phyloP scores from a whole-genome alignment of 2,888 invertebrate genomes.

The Drosophila aldrichi region DNA sequence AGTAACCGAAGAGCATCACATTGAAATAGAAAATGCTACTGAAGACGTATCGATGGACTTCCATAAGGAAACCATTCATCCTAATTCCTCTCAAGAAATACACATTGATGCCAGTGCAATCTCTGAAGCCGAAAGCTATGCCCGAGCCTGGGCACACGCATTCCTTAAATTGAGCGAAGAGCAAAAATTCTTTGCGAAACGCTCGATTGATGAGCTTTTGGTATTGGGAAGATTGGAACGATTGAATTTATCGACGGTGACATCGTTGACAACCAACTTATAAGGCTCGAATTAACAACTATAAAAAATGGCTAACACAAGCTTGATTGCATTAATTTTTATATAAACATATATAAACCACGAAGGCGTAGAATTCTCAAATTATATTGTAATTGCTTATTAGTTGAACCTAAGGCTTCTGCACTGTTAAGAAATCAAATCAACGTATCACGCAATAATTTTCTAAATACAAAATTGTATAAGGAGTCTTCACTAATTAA shows the following conservation, averaged over 20 bases:
- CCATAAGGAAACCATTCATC: slow-evolving; percentile 29
- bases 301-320: neutral
- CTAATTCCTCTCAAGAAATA: slow-evolving; percentile 18
- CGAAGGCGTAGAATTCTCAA: neutral
- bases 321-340: neutral
- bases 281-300: slow-evolving; percentile 29
- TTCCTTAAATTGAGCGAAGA: slow-evolving; percentile 69
- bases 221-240: slow-evolving; percentile 63
- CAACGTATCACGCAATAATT: too few species aligned
- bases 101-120: slow-evolving; percentile 58
- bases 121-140: slow-evolving; percentile 68
- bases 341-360: neutral
- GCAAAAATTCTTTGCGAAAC: slow-evolving; percentile 71
- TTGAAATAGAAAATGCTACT: slow-evolving; percentile 46
- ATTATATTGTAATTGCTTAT: neutral
- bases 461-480: neutral
- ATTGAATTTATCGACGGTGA: slow-evolving; percentile 65
- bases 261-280: slow-evolving; percentile 64
- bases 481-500: neutral
- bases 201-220: slow-evolving; percentile 68
- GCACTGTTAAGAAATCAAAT: too few species aligned
- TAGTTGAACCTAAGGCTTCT: neutral
- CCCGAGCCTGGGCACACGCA: slow-evolving; percentile 68
- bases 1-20: slow-evolving; percentile 32
- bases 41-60: slow-evolving; percentile 35